Evolutionary conservation across 2,113 vertebrate genomes (phyloP).

Genomic region (Leucopsar rothschildi): DNA sequence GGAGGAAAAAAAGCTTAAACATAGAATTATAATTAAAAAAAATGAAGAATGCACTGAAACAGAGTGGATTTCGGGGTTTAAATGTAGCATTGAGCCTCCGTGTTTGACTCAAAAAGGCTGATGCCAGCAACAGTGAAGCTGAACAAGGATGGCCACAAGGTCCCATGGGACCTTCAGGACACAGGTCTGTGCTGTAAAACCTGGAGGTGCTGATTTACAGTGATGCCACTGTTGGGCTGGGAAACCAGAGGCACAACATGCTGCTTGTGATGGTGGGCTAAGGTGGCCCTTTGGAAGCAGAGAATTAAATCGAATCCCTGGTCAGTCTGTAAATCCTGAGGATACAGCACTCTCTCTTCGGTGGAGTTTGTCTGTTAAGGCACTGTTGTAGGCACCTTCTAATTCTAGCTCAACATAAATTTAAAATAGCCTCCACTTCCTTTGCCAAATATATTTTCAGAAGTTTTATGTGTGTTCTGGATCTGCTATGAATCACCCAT

Average conservation of each 20-base stretch:
- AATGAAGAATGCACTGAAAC: not conserved
- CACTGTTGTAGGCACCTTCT: not conserved
- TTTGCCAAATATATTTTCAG: not conserved
- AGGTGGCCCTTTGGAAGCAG: not conserved
- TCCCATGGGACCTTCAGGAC: not conserved
- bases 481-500: conserved; percentile 13
- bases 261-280: not conserved
- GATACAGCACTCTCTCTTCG: accelerated
- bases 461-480: not conserved
- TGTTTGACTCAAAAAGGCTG: not conserved
- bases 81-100: not conserved
- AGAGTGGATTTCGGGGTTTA: not conserved
- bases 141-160: not conserved
- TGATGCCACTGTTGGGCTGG: not conserved
- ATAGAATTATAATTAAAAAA: not conserved
- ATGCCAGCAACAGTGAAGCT: not conserved
- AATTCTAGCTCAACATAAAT: conserved; percentile 22
- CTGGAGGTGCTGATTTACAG: not conserved
- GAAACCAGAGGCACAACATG: not conserved
- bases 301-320: not conserved
- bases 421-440: conserved; percentile 18
- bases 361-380: not conserved
- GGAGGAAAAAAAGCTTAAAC: not conserved
- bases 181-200: not conserved
- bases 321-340: not conserved